phyloP scores from a whole-genome alignment of 2,888 invertebrate genomes.

The Pomacea canaliculata region DNA sequence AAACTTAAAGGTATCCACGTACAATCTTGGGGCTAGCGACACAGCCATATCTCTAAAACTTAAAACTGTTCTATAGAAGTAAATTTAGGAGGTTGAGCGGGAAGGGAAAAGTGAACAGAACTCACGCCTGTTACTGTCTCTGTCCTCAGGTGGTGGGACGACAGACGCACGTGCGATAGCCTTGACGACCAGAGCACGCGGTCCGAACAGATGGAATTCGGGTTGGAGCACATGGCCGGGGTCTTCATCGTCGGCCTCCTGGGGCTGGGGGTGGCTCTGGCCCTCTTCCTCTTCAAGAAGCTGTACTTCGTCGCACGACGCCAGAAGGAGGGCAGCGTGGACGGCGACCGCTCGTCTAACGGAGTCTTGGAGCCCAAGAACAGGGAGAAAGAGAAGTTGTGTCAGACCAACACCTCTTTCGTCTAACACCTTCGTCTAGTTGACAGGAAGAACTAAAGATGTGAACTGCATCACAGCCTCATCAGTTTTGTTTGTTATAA shows the following conservation, averaged over 20 bases:
- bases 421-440: neutral
- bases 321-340: conserved; percentile 10
- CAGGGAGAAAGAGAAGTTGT: conserved; percentile 18
- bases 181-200: conserved; percentile 35
- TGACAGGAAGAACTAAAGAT: too few relatives aligned
- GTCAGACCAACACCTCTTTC: conserved; percentile 14
- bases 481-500: too few relatives aligned
- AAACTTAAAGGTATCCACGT: too few relatives aligned
- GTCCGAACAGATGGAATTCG: conserved; percentile 48
- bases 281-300: conserved; percentile 59
- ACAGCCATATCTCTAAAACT: too few relatives aligned
- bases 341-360: conserved; percentile 3
- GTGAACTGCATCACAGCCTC: too few relatives aligned
- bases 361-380: neutral
- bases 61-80: too few relatives aligned
- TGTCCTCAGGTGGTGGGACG: conserved; percentile 58
- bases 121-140: too few relatives aligned
- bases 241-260: conserved; percentile 60
- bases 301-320: conserved; percentile 44
- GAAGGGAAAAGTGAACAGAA: too few relatives aligned
- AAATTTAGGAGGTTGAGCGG: too few relatives aligned
- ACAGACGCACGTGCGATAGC: conserved; percentile 51
- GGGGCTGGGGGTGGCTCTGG: conserved; percentile 50
- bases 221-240: conserved; percentile 55
- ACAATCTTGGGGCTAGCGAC: too few relatives aligned